A percentile compares a stretch with the other conserved stretches of the same genome.
Evolutionary conservation across 2,797 vertebrate species (phyloP).

Genomic region (Coranthus polyacanthus): DNA sequence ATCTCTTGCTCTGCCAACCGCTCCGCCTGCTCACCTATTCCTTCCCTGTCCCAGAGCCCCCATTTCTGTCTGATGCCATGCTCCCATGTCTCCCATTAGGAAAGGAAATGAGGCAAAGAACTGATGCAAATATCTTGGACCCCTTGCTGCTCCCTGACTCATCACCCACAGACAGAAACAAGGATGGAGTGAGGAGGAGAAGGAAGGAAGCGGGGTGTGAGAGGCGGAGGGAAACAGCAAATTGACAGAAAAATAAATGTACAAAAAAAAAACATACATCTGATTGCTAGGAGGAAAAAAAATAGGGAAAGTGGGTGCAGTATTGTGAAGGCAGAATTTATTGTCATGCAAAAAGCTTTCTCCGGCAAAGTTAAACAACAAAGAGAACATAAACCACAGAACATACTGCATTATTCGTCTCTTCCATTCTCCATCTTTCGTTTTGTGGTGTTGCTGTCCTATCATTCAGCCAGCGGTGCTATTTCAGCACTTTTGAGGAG

Average conservation of each 20-base stretch:
- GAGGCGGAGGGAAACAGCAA: slow-evolving; percentile 20
- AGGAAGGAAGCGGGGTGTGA: slow-evolving; percentile 10
- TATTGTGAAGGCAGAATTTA: slow-evolving; percentile 33
- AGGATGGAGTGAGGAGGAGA: slow-evolving; percentile 26
- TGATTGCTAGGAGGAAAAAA: slow-evolving; percentile 31
- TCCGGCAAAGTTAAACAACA: slow-evolving; percentile 27
- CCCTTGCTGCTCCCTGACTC: slow-evolving; percentile 69
- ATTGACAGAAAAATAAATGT: slow-evolving; percentile 41
- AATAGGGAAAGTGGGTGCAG: background rate
- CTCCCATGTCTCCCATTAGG: slow-evolving; percentile 68
- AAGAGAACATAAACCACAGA: slow-evolving; percentile 29
- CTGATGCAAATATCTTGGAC: slow-evolving; percentile 66
- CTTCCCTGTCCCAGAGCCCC: slow-evolving; percentile 24
- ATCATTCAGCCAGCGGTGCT: slow-evolving; percentile 54
- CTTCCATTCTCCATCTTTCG: slow-evolving; percentile 18
- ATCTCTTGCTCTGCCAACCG: slow-evolving; percentile 37
- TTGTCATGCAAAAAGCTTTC: slow-evolving; percentile 45
- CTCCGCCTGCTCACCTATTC: slow-evolving; percentile 19
- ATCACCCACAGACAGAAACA: slow-evolving; percentile 55
- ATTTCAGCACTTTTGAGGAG: slow-evolving; percentile 57
- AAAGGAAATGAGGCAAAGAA: slow-evolving; percentile 74
- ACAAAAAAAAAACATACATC: slow-evolving; percentile 21
- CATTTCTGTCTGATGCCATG: slow-evolving; percentile 46
- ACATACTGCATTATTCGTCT: slow-evolving; percentile 33
- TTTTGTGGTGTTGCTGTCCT: slow-evolving; percentile 21